These are phyloP conservation scores for Pyrrhia umbra DNA, from an alignment of 2,888 invertebrate genomes.

Conservation along the genomic window DNA sequence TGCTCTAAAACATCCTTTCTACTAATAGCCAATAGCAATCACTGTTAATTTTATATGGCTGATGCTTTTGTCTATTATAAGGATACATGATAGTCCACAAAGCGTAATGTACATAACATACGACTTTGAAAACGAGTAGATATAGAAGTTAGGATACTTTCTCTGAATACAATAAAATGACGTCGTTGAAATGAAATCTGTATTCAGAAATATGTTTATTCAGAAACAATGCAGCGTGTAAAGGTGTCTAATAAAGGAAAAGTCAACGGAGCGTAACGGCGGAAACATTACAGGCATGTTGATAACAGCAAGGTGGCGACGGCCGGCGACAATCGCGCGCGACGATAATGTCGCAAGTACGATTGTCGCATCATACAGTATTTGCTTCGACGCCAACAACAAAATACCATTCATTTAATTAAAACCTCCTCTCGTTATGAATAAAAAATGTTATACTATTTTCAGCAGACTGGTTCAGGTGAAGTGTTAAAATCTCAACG, in stretches of 20 bases:
- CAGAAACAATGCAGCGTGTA: conserved; percentile 37
- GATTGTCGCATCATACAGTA: conserved; percentile 69
- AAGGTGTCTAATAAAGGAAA: conserved; percentile 69
- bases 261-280: conserved; percentile 67
- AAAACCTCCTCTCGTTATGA: conserved; percentile 80
- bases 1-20: too few species aligned
- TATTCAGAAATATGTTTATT: conserved; percentile 29
- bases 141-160: conserved; percentile 16
- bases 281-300: conserved; percentile 72
- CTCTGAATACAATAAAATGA: conserved; percentile 9
- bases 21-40: conserved; percentile 16
- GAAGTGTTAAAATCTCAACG: conserved; percentile 90
- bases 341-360: conserved; percentile 58
- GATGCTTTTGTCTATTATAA: conserved; percentile 23
- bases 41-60: conserved; percentile 6
- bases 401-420: conserved; percentile 86
- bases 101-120: too few species aligned
- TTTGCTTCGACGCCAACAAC: conserved; percentile 71
- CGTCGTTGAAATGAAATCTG: conserved; percentile 17
- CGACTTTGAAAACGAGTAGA: conserved; percentile 14
- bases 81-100: too few species aligned
- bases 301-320: conserved; percentile 66
- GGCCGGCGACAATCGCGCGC: conserved; percentile 53
- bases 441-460: conserved; percentile 82
- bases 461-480: conserved; percentile 85